A percentile compares a stretch with the other conserved stretches of the same genome.
Evolutionary conservation across 2,797 vertebrate genomes (phyloP).

Genomic region (Pelodytes ibericus): DNA sequence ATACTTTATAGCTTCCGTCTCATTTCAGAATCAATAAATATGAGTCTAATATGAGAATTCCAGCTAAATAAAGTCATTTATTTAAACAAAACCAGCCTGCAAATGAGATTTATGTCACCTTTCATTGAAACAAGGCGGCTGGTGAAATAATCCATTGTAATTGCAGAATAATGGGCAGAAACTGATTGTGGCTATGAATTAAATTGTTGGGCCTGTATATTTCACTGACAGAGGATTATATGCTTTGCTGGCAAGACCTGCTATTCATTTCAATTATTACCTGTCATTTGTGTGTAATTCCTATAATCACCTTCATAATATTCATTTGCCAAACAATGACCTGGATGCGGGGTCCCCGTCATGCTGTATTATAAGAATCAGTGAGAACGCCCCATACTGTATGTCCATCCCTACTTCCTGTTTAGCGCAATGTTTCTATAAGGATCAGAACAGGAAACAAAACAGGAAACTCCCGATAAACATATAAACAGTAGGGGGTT

Average conservation of each 20-base stretch:
- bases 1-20: too few relatives aligned
- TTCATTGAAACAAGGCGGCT: slow-evolving; percentile 29
- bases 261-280: slow-evolving; percentile 33
- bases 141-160: slow-evolving; percentile 41
- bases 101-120: slow-evolving; percentile 15
- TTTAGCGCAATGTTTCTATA: too few relatives aligned
- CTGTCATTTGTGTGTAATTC: slow-evolving; percentile 30
- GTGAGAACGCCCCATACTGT: not conserved
- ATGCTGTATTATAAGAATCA: not conserved
- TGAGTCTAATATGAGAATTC: too few relatives aligned
- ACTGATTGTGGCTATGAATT: slow-evolving; percentile 25
- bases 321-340: slow-evolving; percentile 19
- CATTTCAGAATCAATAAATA: too few relatives aligned
- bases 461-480: too few relatives aligned
- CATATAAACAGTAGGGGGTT: too few relatives aligned
- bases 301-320: slow-evolving; percentile 17
- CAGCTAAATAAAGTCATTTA: not conserved
- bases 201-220: not conserved
- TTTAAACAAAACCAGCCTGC: not conserved
- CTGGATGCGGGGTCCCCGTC: not conserved
- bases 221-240: too few relatives aligned
- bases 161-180: slow-evolving; percentile 42
- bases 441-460: too few relatives aligned
- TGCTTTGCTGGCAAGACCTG: too few relatives aligned
- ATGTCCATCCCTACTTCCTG: too few relatives aligned